Conservation (phyloP, 1,140 invertebrate species). For the Lucilia cuprina region DNA sequence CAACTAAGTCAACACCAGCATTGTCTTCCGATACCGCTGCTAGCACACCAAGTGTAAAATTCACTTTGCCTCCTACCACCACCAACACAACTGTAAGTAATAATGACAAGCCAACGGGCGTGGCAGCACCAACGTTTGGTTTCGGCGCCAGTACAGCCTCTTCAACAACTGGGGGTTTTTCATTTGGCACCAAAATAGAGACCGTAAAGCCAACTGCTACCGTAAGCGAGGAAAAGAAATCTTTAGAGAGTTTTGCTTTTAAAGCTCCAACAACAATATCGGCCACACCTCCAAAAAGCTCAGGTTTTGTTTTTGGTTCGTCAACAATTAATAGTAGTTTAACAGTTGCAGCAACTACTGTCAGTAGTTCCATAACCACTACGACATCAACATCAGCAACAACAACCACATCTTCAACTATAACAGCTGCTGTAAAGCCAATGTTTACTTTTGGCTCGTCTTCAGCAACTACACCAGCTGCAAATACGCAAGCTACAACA, state of each 20-base stretch:
- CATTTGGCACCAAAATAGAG: slow-evolving; percentile 24
- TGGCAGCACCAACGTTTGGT: slow-evolving; percentile 26
- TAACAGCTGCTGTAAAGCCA: slow-evolving; percentile 28
- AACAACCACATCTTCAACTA: slow-evolving; percentile 27
- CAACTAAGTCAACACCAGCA: background rate
- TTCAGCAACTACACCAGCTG: background rate
- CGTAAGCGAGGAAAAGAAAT: background rate
- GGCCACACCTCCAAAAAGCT: background rate
- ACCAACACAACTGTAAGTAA: slow-evolving; percentile 34
- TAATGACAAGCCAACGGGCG: background rate
- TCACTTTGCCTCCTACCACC: slow-evolving; percentile 8
- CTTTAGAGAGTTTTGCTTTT: slow-evolving; percentile 17
- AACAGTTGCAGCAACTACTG: slow-evolving; percentile 31
- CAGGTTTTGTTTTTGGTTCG: slow-evolving; percentile 42
- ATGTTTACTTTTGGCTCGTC: slow-evolving; percentile 35
- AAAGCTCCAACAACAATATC: slow-evolving; percentile 1
- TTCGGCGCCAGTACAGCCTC: slow-evolving; percentile 33
- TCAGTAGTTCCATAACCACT: background rate
- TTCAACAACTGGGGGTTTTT: slow-evolving; percentile 3
- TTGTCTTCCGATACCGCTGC: background rate
- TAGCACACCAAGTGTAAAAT: slow-evolving; percentile 25
- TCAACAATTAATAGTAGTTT: slow-evolving; percentile 13
- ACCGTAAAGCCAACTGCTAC: background rate
- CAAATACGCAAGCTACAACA: background rate
- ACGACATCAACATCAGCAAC: slow-evolving; percentile 36